Base-by-base conservation (phyloP, 2,797 vertebrate genomes). In the Brachyalestes nurse region DNA sequence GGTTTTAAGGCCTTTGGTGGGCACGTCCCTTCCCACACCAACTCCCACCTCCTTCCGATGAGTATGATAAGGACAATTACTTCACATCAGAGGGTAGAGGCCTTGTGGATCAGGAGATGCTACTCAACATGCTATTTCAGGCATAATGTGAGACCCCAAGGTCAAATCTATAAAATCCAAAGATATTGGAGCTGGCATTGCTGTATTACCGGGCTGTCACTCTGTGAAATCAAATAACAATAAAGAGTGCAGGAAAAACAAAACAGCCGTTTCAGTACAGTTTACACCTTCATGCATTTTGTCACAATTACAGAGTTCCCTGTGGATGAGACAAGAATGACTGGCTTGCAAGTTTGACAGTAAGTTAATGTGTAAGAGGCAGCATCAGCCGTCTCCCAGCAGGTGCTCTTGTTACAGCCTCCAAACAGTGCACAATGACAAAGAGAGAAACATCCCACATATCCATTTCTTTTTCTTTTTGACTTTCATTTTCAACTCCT, bases 11-110 rank as follows among this genome's bases (percentile, higher is more conserved):
- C 40, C 57, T 34, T 23, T 62, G 64, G 49, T 74, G 58, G 77
- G 65, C 28, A 70, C 64, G 64, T 16, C 3, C 67, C 84, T 74
- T 38, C 16, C 45, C 65, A 60, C 73, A 42, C 13, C 5, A 28
- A 4, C 14, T 64, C 14, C 7, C 34, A 42, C 42, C 55, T 42
- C 55, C 61, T 76, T 58, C 16, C 17, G 64, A 70, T 66, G 3
- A 47, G 28, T 49, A 67, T 72, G 62, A 86, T 70, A 74, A 70
- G 53, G 55, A 69, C 80, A 86, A 86, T 87, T 80, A 83, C 80
- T 80, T 85, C 61, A 71, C 61, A 81, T 83, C 61, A 57, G 38
- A 64, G 64, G 66, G 65, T 60, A 49, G 53, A 69, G 75, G 61
- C 58, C 72, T 73, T 60, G 65, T 65, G 74, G 67, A 45, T 73